Base-by-base conservation (phyloP, 2,888 invertebrate species). In the Drosophila barbarae region DNA sequence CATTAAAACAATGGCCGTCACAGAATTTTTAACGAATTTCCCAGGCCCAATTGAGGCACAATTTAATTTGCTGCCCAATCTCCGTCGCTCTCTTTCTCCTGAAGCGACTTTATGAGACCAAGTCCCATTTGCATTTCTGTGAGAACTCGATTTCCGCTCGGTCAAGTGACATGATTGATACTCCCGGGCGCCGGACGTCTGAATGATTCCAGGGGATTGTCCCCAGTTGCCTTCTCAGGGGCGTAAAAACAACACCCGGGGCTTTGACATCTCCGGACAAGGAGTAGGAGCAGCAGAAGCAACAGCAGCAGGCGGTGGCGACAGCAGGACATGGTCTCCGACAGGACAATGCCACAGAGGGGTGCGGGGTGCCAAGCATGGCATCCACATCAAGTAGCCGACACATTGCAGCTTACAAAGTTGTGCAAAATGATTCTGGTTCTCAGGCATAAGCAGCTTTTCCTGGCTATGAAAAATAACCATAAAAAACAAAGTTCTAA, bases 111-210 rank as follows among this genome's bases (percentile, higher is more conserved):
- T 69, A 54, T 66, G 65, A 67, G 64, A 18, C 46, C 46, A 44
- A 52, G 36, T 47, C 59, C 52, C 60, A 69, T 51, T 58, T 58
- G 69, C 61, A 61, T 61, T 64, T 61, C 51, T 46, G 46, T 59
- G 47, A 59, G 69, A 59, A 67, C 59, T 69, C 67, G 67, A 67
- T 67, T 83, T 81, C 75, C 77, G 81, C 75, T 75, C 71, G 84
- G 77, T 67, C 84, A 80, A 83, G 65, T 83, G 71, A 66, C 81
- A 83, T 85, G 81, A 85, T 82, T 82, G 81, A 82, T 82, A 71
- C 78, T 55, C 72, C 56, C 51, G 60, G 49, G 23, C 39, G 18
- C 51, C 61, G n/a, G 51, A 23, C 42, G 41, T 50, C 65, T 41
- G 60, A 49, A 42, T 50, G 64, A 61, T 61, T 63, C 64, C 65